Evolutionary conservation across 2,797 vertebrate genomes (phyloP).

Genomic region (Myotis daubentonii): DNA sequence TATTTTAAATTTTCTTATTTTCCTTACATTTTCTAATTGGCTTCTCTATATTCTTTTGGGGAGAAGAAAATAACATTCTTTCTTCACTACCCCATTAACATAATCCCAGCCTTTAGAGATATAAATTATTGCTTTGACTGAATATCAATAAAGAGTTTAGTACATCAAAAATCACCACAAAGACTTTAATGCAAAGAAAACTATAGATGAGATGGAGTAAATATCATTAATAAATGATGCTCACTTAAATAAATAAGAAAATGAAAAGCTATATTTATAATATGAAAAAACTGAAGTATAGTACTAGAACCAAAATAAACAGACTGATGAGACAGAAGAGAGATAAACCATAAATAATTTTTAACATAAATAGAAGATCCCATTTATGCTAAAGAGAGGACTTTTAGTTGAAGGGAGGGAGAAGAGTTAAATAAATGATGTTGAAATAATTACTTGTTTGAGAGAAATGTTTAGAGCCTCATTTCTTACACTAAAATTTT

Average conservation of each 20-base stretch:
- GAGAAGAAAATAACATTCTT: not conserved
- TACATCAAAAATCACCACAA: not conserved
- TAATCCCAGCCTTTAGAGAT: not conserved
- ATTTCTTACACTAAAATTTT: constrained; percentile 6
- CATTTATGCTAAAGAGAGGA: not conserved
- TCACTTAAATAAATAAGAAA: not conserved
- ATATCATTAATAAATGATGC: not conserved
- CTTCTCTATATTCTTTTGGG: not conserved
- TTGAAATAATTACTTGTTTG: not conserved
- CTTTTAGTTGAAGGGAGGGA: not conserved
- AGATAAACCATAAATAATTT: not conserved
- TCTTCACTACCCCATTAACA: constrained; percentile 3
- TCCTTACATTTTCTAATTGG: not conserved
- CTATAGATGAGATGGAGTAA: not conserved
- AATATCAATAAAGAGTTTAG: not conserved
- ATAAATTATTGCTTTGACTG: not conserved
- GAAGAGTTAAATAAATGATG: not conserved
- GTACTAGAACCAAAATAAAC: not conserved
- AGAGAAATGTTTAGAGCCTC: not conserved
- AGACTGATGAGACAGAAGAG: not conserved
- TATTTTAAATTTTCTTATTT: not conserved
- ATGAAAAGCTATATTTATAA: not conserved
- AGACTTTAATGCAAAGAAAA: not conserved
- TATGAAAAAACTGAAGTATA: not conserved
- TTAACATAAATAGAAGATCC: not conserved